These are phyloP conservation scores for Harpalus rufipes DNA, from an alignment of 2,888 invertebrate species.

Conservation along the genomic window DNA sequence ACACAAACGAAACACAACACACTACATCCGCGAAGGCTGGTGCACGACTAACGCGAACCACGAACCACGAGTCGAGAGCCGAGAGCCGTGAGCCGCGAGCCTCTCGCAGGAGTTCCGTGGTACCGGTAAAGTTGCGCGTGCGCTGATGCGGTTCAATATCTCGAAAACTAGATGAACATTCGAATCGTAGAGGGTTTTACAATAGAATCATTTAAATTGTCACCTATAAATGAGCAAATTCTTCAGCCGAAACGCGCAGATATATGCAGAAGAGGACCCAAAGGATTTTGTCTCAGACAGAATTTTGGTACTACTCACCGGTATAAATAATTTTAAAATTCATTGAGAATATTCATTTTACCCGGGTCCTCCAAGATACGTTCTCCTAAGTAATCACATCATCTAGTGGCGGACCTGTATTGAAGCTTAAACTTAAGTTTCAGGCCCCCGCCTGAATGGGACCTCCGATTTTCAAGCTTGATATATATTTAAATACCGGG, in stretches of 20 bases:
- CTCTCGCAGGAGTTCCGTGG: slow-evolving; percentile 32
- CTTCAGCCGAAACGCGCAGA: background rate
- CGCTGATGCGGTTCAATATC: slow-evolving; percentile 53
- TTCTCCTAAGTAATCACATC: no score
- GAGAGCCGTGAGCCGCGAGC: background rate
- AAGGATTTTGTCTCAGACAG: no score
- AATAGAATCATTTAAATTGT: slow-evolving; percentile 48
- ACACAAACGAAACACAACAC: slow-evolving; percentile 60
- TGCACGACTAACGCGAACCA: slow-evolving; percentile 37
- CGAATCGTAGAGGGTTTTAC: slow-evolving; percentile 48
- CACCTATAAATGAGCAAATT: slow-evolving; percentile 17
- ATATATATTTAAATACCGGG: no score
- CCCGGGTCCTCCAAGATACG: no score
- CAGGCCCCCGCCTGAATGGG: no score
- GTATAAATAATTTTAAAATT: no score
- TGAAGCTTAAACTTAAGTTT: no score
- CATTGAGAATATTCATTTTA: no score
- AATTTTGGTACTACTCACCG: no score
- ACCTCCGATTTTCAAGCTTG: no score
- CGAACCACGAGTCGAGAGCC: background rate
- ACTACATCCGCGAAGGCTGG: slow-evolving; percentile 23
- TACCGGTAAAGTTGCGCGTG: slow-evolving; percentile 53
- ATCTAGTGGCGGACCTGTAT: no score
- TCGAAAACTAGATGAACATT: slow-evolving; percentile 48
- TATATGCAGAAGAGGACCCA: background rate